These are phyloP conservation scores for Chinchilla lanigera DNA, from an alignment of 2,113 vertebrate species.

Conservation along the genomic window DNA sequence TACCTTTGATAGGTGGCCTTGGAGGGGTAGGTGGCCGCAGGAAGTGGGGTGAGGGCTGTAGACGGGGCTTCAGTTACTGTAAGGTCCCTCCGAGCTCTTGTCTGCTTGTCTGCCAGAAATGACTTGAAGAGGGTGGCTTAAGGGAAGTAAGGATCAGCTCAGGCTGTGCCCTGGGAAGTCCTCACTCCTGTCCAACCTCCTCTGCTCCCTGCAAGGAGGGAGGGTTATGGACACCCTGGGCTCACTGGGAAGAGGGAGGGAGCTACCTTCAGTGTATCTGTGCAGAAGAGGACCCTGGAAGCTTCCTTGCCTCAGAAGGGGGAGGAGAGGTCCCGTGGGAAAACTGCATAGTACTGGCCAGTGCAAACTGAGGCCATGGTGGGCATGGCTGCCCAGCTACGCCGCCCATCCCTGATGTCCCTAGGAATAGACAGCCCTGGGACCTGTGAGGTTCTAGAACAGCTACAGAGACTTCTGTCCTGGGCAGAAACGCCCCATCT, in stretches of 20 bases:
- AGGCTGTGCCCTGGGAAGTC: accelerated
- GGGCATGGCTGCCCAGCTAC: neutral
- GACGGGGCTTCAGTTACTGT: neutral
- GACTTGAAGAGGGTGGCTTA: neutral
- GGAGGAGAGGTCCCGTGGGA: neutral
- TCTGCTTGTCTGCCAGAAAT: neutral
- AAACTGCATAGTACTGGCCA: neutral
- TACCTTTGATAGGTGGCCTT: neutral
- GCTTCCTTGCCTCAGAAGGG: neutral
- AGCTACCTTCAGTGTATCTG: too few relatives aligned
- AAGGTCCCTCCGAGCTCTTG: neutral
- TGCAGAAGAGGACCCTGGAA: neutral
- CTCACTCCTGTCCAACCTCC: accelerated
- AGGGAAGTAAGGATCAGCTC: neutral
- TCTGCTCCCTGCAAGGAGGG: neutral
- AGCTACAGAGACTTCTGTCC: neutral
- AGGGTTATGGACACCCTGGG: neutral
- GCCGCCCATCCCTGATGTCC: neutral
- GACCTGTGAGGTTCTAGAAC: neutral
- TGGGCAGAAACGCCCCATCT: neutral
- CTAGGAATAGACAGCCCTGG: neutral
- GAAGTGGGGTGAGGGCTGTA: neutral
- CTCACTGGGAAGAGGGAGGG: neutral
- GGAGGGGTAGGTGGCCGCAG: too few relatives aligned
- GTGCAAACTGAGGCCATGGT: neutral